Percentiles rank a stretch among this genome's conserved stretches.
Evolutionary conservation across 2,797 vertebrate species (phyloP).

Genomic region (Sphenodon punctatus): DNA sequence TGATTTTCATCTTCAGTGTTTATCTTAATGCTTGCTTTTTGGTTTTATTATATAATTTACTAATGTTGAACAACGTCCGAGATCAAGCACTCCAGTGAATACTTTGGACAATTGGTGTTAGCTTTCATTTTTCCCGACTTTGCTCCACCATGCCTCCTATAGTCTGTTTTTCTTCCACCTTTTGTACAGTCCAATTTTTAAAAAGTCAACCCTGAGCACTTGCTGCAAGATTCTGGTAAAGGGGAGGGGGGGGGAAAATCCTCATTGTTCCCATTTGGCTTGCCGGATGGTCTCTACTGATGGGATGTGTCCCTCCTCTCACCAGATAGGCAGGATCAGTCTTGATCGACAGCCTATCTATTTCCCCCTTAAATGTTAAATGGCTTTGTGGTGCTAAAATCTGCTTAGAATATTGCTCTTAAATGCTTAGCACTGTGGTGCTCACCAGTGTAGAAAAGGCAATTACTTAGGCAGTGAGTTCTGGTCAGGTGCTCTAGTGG

Average conservation of each 20-base stretch:
- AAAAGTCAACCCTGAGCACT: too few species aligned
- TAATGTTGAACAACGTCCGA: not conserved
- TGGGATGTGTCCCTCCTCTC: too few species aligned
- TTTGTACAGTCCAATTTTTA: too few species aligned
- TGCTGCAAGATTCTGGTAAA: too few species aligned
- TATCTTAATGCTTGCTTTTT: not conserved
- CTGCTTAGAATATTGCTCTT: not conserved
- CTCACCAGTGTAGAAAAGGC: not conserved
- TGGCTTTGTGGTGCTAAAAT: not conserved
- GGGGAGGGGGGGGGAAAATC: too few species aligned
- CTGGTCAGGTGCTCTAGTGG: accelerated
- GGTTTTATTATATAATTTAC: not conserved
- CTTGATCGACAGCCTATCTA: too few species aligned
- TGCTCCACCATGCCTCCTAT: too few species aligned
- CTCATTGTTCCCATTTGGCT: too few species aligned
- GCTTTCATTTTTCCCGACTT: not conserved
- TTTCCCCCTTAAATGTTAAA: too few species aligned
- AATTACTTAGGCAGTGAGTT: not conserved
- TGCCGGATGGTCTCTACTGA: too few species aligned
- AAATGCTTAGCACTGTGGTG: not conserved
- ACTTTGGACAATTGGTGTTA: not conserved
- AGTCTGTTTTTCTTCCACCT: too few species aligned
- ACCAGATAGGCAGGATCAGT: too few species aligned
- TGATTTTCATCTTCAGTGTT: accelerated
- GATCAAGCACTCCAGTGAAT: not conserved